Conservation (phyloP, 2,113 vertebrate species). For the Prionailurus bengalensis region DNA sequence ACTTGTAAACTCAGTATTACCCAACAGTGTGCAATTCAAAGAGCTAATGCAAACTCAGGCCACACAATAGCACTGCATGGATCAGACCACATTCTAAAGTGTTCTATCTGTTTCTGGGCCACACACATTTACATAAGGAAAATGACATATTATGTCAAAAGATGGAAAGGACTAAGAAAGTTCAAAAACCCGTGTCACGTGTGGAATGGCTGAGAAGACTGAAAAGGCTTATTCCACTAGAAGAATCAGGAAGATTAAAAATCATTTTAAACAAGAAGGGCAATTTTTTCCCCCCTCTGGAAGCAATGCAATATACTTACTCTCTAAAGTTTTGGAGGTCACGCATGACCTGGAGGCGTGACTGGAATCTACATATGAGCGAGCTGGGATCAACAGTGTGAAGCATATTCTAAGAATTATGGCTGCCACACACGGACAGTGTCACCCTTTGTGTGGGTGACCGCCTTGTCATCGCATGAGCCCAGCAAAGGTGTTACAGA, state of each 20-base stretch:
- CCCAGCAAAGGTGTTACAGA: too few relatives aligned
- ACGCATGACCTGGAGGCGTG: not conserved
- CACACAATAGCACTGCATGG: accelerated
- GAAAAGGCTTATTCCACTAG: not conserved
- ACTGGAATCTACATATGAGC: not conserved
- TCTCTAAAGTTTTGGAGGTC: slow-evolving; percentile 29
- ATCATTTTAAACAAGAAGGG: not conserved
- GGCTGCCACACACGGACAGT: not conserved
- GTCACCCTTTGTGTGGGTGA: not conserved
- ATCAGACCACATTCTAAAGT: not conserved
- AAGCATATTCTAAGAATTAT: not conserved
- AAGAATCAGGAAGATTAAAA: slow-evolving; percentile 44
- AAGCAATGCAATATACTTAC: not conserved
- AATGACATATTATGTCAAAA: not conserved
- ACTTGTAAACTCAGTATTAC: not conserved
- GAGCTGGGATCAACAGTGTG: not conserved
- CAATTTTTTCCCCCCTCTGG: accelerated
- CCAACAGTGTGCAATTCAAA: not conserved
- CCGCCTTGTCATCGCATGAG: not conserved
- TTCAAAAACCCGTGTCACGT: not conserved
- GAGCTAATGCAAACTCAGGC: not conserved
- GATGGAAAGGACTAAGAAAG: not conserved
- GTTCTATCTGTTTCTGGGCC: not conserved
- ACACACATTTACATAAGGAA: not conserved
- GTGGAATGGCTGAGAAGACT: not conserved